phyloP scores from a whole-genome alignment of 2,113 vertebrate species.

The Scartelaos histophorus region DNA sequence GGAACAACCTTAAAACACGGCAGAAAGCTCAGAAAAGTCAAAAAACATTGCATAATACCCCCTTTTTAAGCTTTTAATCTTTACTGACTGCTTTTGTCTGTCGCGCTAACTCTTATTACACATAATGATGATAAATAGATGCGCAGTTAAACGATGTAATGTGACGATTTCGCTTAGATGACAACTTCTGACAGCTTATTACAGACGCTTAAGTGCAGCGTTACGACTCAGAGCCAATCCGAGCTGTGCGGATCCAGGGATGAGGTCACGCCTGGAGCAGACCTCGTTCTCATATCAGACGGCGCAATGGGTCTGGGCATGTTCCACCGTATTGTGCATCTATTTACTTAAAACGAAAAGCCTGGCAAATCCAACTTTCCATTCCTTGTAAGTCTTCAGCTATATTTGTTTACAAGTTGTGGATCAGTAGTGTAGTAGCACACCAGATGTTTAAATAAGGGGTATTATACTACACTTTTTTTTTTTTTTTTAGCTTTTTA shows the following conservation, averaged over 20 bases:
- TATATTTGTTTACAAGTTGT: conserved; percentile 34
- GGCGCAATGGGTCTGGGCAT: conserved; percentile 44
- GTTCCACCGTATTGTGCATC: conserved; percentile 30
- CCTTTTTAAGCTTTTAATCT: too few species aligned
- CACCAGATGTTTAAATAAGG: conserved; percentile 33
- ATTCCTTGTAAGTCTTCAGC: conserved; percentile 5
- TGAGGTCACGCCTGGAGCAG: conserved; percentile 55
- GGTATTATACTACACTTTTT: too few species aligned
- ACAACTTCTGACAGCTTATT: conserved; percentile 6
- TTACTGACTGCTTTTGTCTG: not conserved
- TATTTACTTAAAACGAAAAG: conserved; percentile 53
- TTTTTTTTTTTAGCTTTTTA: too few species aligned
- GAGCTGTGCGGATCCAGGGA: conserved; percentile 2
- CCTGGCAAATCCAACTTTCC: conserved; percentile 22
- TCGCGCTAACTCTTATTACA: not conserved
- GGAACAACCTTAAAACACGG: too few species aligned
- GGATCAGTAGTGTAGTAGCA: conserved; percentile 44
- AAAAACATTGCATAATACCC: too few species aligned
- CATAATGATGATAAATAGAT: not conserved
- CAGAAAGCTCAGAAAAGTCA: too few species aligned
- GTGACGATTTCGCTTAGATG: not conserved
- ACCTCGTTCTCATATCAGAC: conserved; percentile 53
- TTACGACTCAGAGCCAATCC: conserved; percentile 20
- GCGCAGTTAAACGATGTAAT: conserved; percentile 1
- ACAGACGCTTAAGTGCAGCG: not conserved